Conservation (phyloP, 2,797 vertebrate species). For the Betta splendens region DNA sequence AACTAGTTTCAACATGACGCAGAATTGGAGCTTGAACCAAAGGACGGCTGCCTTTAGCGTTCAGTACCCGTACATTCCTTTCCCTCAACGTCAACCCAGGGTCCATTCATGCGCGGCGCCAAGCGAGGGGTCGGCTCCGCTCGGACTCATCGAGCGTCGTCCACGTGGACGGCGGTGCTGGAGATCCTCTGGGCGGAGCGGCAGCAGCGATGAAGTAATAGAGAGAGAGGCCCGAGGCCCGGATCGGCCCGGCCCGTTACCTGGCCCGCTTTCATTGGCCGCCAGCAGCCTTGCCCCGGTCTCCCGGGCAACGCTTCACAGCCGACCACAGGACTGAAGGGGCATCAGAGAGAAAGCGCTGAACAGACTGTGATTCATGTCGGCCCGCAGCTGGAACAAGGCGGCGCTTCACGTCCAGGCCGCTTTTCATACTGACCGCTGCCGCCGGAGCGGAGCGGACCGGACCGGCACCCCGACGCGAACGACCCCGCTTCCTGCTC, state of each 20-base stretch:
- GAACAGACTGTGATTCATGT: slow-evolving; percentile 77
- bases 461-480: slow-evolving; percentile 51
- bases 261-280: slow-evolving; percentile 69
- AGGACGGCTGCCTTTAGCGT: slow-evolving; percentile 50
- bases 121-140: slow-evolving; percentile 12
- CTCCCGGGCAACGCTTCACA: slow-evolving; percentile 76
- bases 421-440: slow-evolving; percentile 66
- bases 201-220: no score
- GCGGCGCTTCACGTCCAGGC: slow-evolving; percentile 63
- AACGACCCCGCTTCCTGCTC: slow-evolving; percentile 62
- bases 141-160: background rate
- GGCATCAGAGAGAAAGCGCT: slow-evolving; percentile 64
- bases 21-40: slow-evolving; percentile 61
- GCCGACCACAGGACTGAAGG: slow-evolving; percentile 71
- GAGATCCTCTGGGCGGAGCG: no score
- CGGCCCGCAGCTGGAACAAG: slow-evolving; percentile 74
- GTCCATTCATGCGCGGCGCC: slow-evolving; percentile 15
- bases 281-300: slow-evolving; percentile 69
- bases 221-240: no score
- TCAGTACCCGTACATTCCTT: slow-evolving; percentile 73
- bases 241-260: no score
- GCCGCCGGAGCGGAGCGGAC: slow-evolving; percentile 48
- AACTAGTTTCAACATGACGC: slow-evolving; percentile 59
- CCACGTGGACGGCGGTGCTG: background rate
- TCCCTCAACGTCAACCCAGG: slow-evolving; percentile 56